Base-by-base conservation (phyloP, 2,797 vertebrate genomes). In the Odontamblyopus rebecca region DNA sequence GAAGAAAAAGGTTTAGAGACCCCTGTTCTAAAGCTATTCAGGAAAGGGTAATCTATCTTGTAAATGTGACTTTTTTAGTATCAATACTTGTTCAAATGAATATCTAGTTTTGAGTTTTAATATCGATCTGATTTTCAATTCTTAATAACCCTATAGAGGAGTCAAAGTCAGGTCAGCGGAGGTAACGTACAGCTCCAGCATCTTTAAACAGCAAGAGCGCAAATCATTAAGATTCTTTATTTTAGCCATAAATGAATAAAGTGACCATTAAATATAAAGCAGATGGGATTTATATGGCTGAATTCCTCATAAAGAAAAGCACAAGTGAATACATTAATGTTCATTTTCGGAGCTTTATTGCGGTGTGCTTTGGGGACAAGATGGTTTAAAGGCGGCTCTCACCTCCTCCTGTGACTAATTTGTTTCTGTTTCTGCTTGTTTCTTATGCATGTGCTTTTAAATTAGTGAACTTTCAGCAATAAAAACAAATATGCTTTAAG, bases 151-250 rank as follows among this genome's bases (percentile, higher is more conserved):
- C 7, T 38, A 9, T 38, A 38, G 9, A 38, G 35, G 35, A 38
- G 8, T 38, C 13, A 48, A 73, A 78, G 48, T 64, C 5, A 72
- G 73, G 74, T 77, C 60, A 79, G 59, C 38, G 13, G 6, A n/a
- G 32, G 61, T 60, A 69, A 11, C 6, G 77, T 69, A 16, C 4
- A 68, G 68, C 56, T 38, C 44, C 15, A 72, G 63, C 54, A 78
- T 69, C 67, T 57, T 27, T 61, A 11, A 44, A 79, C 48, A 61
- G 57, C 54, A 15, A 23, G 57, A 56, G 32, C 1, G 1, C 6
- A 13, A 13, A 15, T 66, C 44, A 53, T 67, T 67, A 32, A 32
- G 29, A 35, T 53, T 9, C 18, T 67, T 53, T 54, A 32, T 67
- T 66, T 53, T 53, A 67, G 50, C 27, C 29, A 54, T 67, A 53